Base-by-base conservation (phyloP, 2,797 vertebrate species). In the Periophthalmus magnuspinnatus region DNA sequence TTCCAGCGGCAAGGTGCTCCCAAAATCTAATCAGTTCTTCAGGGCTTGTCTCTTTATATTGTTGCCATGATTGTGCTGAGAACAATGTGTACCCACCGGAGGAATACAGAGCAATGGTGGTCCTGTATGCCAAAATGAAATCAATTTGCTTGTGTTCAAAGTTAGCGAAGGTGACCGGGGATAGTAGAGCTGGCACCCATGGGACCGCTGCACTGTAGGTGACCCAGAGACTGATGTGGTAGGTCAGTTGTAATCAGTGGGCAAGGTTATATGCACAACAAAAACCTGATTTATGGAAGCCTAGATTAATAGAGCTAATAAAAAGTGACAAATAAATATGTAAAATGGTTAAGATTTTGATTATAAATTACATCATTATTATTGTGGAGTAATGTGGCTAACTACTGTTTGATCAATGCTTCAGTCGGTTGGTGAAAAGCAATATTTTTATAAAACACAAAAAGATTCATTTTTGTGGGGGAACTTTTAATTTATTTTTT, bases 11-110 rank as follows among this genome's bases (percentile, higher is more conserved):
- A 65, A 81, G 77, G 75, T 78, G 65, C 67, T 75, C 65, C 77
- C 36, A 73, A 78, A 87, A 81, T 85, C 67, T 72, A 83, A 80
- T 82, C 79, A 84, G 76, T 64, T 48, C 24, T 47, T 64, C 62
- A 16, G 62, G 41, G 41, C 4, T 32, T 48, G 21, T 47, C 62
- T 64, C 14, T 63, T 63, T 38, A 22, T 47, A 63, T 24, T 63
- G 61, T 48, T 9, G 41, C 62, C 22, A 59, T 47, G 65, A 62
- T 68, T 22, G 1, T 73, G 59, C 41, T 45, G 9, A 47, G 28
- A 63, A 50, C 61, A 77, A 75, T 45, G 50, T 19, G 52, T 72
- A 58, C 36, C 13, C 61, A 69, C 55, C 63, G 34, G 68, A 59
- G 55, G 58, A 32, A 32, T 11, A 34, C 3, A 65, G 5, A 28